Evolutionary conservation across 2,797 vertebrate genomes (phyloP).

Genomic region (Esox masquinongy): DNA sequence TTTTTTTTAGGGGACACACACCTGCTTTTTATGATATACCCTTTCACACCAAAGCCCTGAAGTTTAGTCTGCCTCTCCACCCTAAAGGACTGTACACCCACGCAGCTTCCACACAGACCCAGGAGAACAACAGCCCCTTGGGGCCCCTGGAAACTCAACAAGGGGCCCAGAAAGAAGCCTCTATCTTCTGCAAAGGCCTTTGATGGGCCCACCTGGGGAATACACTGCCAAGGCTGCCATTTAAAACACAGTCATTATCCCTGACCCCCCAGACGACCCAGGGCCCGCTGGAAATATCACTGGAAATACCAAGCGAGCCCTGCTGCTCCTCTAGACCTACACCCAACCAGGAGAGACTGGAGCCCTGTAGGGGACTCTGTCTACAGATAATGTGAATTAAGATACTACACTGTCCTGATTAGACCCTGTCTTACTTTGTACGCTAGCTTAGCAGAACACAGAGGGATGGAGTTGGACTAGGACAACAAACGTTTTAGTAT

Average conservation of each 20-base stretch:
- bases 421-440: too few species aligned
- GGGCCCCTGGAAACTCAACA: conserved; percentile 20
- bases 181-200: conserved; percentile 18
- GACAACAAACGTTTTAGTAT: too few species aligned
- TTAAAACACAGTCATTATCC: conserved; percentile 66
- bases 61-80: background rate
- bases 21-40: background rate
- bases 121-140: conserved; percentile 25
- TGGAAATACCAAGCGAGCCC: conserved; percentile 52
- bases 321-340: background rate
- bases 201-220: conserved; percentile 34
- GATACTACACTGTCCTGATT: too few species aligned
- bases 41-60: background rate
- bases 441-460: too few species aligned
- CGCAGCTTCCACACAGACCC: background rate
- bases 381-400: background rate
- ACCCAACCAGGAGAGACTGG: background rate
- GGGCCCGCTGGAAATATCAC: conserved; percentile 57
- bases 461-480: too few species aligned
- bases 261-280: conserved; percentile 42
- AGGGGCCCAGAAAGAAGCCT: conserved; percentile 44
- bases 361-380: background rate
- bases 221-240: conserved; percentile 56
- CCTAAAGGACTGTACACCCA: background rate
- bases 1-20: background rate